Evolutionary conservation across 1,140 invertebrate species (phyloP).

Genomic region (Holotrichia oblita): DNA sequence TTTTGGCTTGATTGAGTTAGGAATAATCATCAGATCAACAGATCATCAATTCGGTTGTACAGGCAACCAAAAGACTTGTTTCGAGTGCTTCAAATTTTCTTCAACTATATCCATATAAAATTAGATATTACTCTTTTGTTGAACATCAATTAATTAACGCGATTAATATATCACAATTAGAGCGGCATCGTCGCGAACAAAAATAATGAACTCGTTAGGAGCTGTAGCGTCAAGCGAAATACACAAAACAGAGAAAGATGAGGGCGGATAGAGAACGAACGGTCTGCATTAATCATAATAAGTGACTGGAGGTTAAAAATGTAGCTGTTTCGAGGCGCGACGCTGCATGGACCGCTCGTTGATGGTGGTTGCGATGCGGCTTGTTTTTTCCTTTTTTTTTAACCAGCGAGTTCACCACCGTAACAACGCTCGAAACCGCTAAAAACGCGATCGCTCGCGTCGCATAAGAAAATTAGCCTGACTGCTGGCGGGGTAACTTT

Average conservation of each 20-base stretch:
- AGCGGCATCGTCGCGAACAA: constrained; percentile 4
- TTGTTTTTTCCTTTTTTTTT: neutral
- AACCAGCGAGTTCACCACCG: neutral
- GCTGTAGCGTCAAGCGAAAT: neutral
- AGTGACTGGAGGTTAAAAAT: constrained; percentile 27
- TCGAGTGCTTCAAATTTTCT: too few relatives aligned
- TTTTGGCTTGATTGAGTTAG: too few relatives aligned
- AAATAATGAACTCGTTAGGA: constrained; percentile 26
- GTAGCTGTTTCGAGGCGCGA: constrained; percentile 18
- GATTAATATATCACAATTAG: constrained; percentile 37
- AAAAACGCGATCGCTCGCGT: constrained; percentile 13
- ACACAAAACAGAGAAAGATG: neutral
- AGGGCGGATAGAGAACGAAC: neutral
- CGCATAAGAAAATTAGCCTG: constrained; percentile 15
- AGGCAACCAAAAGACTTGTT: too few relatives aligned
- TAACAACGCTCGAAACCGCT: neutral
- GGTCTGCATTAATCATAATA: constrained; percentile 31
- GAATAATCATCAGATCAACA: too few relatives aligned
- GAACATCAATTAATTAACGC: constrained; percentile 27
- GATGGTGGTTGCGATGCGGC: neutral
- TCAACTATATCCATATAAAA: neutral
- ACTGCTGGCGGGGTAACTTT: constrained; percentile 43
- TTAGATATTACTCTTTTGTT: neutral
- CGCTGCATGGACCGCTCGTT: neutral
- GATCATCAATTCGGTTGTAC: too few relatives aligned